Conservation (phyloP, 1,140 invertebrate species). For the Tyrophagus putrescentiae region DNA sequence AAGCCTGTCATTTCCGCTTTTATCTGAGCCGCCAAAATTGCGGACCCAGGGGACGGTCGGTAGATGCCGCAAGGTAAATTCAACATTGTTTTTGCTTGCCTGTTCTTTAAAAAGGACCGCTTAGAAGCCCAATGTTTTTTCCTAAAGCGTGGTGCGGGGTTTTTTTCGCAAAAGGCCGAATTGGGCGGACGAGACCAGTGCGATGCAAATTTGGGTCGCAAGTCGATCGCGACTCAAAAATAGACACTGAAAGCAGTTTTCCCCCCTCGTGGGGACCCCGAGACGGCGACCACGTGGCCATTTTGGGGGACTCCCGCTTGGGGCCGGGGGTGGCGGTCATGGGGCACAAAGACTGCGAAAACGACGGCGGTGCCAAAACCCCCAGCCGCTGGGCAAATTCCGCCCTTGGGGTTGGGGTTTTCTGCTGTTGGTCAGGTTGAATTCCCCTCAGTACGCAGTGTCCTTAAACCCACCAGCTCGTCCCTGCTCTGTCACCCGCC, state of each 20-base stretch:
- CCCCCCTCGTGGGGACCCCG: neutral
- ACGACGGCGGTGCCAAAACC: neutral
- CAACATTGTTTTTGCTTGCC: no score
- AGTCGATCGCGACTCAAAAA: neutral
- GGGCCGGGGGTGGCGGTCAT: neutral
- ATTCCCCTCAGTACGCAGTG: neutral
- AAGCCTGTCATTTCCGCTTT: no score
- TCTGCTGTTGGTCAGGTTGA: neutral
- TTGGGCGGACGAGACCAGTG: conserved; percentile 1
- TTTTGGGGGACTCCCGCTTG: neutral
- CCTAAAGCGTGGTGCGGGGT: neutral
- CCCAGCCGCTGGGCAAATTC: neutral
- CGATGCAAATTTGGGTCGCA: neutral
- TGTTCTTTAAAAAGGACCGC: no score
- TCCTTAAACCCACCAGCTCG: neutral
- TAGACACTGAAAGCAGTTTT: neutral
- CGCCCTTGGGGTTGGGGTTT: no score
- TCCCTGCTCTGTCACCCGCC: no score
- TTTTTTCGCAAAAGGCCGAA: neutral
- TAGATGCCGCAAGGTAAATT: no score
- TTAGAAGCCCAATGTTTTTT: neutral
- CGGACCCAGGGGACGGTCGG: no score
- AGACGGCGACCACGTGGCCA: neutral
- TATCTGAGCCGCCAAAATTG: no score
- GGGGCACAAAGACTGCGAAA: neutral